phyloP scores from a whole-genome alignment of 2,113 vertebrate genomes.

The Percina caprodes region DNA sequence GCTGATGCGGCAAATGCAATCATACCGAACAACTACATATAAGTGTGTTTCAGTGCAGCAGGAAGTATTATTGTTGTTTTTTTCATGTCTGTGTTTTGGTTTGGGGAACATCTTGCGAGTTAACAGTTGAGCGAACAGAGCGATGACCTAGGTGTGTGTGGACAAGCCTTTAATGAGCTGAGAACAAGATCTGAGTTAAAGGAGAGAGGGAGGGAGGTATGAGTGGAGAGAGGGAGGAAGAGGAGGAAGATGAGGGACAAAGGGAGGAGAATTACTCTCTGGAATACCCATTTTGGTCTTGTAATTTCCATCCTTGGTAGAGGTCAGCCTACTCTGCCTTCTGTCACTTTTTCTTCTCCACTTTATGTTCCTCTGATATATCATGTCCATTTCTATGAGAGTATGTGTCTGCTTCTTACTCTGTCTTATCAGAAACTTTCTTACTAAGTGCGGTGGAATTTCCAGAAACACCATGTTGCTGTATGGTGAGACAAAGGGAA shows the following conservation, averaged over 20 bases:
- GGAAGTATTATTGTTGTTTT: constrained; percentile 1
- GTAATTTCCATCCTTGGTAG: constrained; percentile 30
- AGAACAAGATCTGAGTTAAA: constrained; percentile 48
- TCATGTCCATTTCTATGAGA: constrained; percentile 17
- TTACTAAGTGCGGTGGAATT: neutral
- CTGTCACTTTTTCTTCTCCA: constrained; percentile 36
- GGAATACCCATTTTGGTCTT: constrained; percentile 22
- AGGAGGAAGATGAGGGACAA: neutral
- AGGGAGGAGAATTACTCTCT: constrained; percentile 21
- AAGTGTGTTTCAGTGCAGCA: neutral
- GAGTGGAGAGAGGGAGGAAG: constrained; percentile 24
- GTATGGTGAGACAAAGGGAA: no score
- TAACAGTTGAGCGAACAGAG: constrained; percentile 54
- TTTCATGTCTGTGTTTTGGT: constrained; percentile 1
- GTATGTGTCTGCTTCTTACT: neutral
- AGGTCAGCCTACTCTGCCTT: constrained; percentile 48
- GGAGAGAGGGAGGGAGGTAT: constrained; percentile 32
- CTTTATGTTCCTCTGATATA: neutral
- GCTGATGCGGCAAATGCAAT: constrained; percentile 36
- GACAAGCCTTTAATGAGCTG: constrained; percentile 75
- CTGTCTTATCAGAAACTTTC: neutral
- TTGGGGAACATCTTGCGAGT: constrained; percentile 61
- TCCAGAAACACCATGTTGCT: no score
- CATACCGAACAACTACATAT: constrained; percentile 9
- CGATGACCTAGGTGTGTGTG: constrained; percentile 55